Evolutionary conservation across 1,140 invertebrate species (phyloP), one percentile per base, ranked within the genome.

Genomic region (Rhyacophila brunnea): DNA sequence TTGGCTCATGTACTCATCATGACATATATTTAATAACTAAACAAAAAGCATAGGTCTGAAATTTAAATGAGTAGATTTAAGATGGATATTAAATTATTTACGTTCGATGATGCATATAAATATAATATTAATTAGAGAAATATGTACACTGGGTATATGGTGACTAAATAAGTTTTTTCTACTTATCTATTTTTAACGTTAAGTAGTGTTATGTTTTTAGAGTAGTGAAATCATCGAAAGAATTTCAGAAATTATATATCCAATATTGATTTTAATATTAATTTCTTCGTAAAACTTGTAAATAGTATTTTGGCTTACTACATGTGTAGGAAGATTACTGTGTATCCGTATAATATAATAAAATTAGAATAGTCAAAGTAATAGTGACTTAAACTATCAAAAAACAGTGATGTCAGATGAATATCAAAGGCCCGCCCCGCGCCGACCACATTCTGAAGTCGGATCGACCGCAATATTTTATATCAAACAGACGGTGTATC

Each of bases 251-350:
- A 56, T 54, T 55, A 45, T 57, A 63, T 48, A 47, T 50, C 32
- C 36, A 60, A 60, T 38, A 40, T 28, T 17, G 49, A 23, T 55
- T 28, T 15, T 56, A 56, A 40, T 58, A 55, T 64, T 57, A 58
- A 56, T 56, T 62, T 62, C 53, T 49, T 50, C 44, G 52, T 60
- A 60, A 23, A 55, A 53, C 54, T 59, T 65, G 63, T 65, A 65
- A 13, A 64, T 65, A 65, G 48, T 65, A 64, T 60, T 64, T 58
- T 64, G 56, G 62, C 62, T 64, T 64, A 54, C 61, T 63, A 64
- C 62, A 64, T 64, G 62, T 60, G 62, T 64, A 64, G 62, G 48
- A 59, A 59, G 50, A 62, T 58, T 53, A 58, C 49, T 59, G 61
- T 63, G 61, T 63, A 58, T 52, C 53, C 58, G 53, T 56, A 52